phyloP scores from a whole-genome alignment of 2,797 vertebrate genomes.

The Phalanger gymnotis region DNA sequence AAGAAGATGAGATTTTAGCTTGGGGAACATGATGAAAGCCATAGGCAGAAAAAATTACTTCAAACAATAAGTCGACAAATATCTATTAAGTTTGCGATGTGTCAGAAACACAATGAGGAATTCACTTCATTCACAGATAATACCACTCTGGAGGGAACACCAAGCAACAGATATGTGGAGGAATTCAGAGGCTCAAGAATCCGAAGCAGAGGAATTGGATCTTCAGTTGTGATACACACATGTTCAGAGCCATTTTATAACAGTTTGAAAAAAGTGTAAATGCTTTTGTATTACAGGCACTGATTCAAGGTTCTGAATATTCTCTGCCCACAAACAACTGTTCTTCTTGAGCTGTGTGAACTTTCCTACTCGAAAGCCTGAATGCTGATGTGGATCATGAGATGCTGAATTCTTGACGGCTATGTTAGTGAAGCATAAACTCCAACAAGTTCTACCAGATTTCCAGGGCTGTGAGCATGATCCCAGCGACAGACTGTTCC shows the following conservation, averaged over 20 bases:
- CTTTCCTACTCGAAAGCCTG: background rate
- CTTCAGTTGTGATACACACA: background rate
- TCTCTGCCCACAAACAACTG: background rate
- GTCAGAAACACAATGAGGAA: background rate
- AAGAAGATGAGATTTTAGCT: background rate
- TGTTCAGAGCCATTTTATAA: background rate
- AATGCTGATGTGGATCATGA: background rate
- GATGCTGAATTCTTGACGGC: background rate
- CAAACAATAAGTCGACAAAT: background rate
- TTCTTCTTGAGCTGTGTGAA: background rate
- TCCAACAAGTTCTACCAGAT: background rate
- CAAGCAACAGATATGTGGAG: background rate
- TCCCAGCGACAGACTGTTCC: background rate
- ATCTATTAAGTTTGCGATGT: background rate
- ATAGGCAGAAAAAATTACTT: background rate
- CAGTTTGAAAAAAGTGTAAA: background rate
- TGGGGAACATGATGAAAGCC: background rate
- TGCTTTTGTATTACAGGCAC: background rate
- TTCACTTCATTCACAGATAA: background rate
- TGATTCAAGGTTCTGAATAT: background rate
- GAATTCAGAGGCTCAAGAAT: background rate
- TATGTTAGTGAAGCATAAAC: background rate
- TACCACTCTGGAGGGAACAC: background rate
- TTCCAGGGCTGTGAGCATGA: background rate
- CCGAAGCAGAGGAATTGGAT: background rate